These are phyloP conservation scores for Mesoligia furuncula DNA, from an alignment of 2,888 invertebrate genomes.

Conservation along the genomic window DNA sequence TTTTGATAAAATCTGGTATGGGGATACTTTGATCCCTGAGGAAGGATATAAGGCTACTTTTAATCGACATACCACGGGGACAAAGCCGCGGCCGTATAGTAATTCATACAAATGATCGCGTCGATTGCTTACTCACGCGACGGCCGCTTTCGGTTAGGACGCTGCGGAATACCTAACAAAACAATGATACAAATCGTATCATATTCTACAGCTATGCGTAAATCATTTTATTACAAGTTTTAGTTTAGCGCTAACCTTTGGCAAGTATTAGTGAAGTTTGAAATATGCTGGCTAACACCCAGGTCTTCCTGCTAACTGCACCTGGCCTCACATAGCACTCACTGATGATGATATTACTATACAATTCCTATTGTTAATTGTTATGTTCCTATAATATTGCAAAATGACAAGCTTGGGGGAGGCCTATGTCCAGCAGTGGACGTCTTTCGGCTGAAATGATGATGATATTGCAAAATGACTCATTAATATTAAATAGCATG, in stretches of 20 bases:
- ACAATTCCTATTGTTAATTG: constrained; percentile 55
- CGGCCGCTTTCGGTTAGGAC: not conserved
- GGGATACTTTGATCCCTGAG: no score
- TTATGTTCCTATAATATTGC: constrained; percentile 29
- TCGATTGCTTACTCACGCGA: not conserved
- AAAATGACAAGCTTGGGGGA: no score
- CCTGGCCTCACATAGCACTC: constrained; percentile 72
- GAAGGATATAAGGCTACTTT: not conserved
- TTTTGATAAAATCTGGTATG: no score
- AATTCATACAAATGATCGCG: not conserved
- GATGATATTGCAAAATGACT: constrained; percentile 22
- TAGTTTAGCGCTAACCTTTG: constrained; percentile 84
- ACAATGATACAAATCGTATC: constrained; percentile 4
- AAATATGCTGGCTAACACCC: constrained; percentile 83
- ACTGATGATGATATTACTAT: constrained; percentile 45
- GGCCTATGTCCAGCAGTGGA: no score
- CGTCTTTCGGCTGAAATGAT: no score
- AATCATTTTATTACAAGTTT: constrained; percentile 44
- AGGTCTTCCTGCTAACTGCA: constrained; percentile 83
- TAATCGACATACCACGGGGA: not conserved
- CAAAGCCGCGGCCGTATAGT: not conserved
- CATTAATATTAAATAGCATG: constrained; percentile 9
- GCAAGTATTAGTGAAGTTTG: constrained; percentile 77
- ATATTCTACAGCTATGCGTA: constrained; percentile 19
- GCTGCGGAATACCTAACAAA: not conserved